Base-by-base conservation (phyloP, 2,113 vertebrate genomes). In the Thomomys bottae region DNA sequence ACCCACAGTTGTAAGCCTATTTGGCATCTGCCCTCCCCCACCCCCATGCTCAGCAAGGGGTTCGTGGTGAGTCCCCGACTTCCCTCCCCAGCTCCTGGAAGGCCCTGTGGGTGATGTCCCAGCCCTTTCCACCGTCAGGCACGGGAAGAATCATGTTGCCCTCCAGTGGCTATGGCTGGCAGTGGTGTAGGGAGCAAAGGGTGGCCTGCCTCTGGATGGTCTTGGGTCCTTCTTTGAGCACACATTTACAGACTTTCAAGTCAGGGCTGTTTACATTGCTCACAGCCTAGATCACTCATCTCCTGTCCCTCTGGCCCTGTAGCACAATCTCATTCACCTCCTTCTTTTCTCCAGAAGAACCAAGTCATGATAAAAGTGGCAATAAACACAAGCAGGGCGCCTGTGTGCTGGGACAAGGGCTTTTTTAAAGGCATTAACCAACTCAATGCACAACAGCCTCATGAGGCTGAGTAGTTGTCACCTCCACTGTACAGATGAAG, bases 131-230 rank as follows among this genome's bases (percentile, higher is more conserved):
- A 64, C 26, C 61, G n/a, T 8, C 32, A 40, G 61, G 67, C 67
- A 63, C 3, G 1, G 61, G 83, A 72, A 40, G 36, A 26, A 94
- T 36, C 73, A 42, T 8, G 34, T 80, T 81, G 87, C 85, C 95
- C 84, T 67, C 90, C 93, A 92, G 90, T 67, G 81, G 84, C 81
- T 80, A 14, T 40, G 57, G 84, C 63, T 11, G 0, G n/a, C 63
- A 85, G 82, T 42, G n/a, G 38, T 61, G 73, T 36, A 26, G 54
- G 72, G n/a, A 90, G 34, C 42, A 83, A 61, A 76, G 21, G 42
- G 4, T 40, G 40, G 42, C 32, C n/a, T 15, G 75, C 84, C 21
- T 85, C 40, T 64, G 75, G 64, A 76, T 23, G n/a, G 4, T 8
- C 66, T 68, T 38, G 10, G n/a, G 20, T 61, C 67, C n/a, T 14